Percentiles rank a stretch among this genome's conserved stretches.
Evolutionary conservation across 2,113 vertebrate species (phyloP).

Genomic region (Oreotrochilus melanogaster): DNA sequence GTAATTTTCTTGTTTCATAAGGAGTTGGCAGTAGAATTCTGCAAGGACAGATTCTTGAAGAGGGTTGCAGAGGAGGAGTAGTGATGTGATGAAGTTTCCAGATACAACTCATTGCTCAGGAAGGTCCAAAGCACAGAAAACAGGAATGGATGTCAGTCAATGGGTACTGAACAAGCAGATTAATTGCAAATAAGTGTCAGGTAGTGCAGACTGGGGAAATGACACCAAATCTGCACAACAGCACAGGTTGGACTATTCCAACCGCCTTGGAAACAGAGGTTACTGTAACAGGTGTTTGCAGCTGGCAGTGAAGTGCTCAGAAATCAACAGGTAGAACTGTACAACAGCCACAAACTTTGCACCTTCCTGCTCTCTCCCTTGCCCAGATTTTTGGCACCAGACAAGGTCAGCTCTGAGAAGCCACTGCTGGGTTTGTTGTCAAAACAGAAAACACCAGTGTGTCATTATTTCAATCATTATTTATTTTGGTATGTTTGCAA

Average conservation of each 20-base stretch:
- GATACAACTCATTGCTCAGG: neutral
- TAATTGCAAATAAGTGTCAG: neutral
- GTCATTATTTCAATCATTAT: neutral
- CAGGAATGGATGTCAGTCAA: neutral
- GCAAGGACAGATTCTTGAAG: neutral
- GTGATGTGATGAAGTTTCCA: neutral
- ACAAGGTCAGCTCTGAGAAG: neutral
- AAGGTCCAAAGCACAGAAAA: neutral
- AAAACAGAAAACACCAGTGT: neutral
- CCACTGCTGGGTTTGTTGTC: neutral
- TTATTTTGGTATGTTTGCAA: neutral
- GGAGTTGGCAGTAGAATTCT: neutral
- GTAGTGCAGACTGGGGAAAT: neutral
- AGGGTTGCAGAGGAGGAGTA: neutral
- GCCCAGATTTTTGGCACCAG: neutral
- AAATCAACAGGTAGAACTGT: neutral
- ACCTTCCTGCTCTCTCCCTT: neutral
- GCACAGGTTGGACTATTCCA: fast-evolving
- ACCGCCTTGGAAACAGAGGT: neutral
- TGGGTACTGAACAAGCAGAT: neutral
- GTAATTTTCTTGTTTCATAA: neutral
- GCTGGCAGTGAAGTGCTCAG: neutral
- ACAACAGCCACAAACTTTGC: neutral
- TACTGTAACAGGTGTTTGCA: neutral
- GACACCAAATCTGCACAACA: neutral